Evolutionary conservation across 2,113 vertebrate species (phyloP), one percentile per base, ranked within the genome.

Genomic region (Caretta caretta): DNA sequence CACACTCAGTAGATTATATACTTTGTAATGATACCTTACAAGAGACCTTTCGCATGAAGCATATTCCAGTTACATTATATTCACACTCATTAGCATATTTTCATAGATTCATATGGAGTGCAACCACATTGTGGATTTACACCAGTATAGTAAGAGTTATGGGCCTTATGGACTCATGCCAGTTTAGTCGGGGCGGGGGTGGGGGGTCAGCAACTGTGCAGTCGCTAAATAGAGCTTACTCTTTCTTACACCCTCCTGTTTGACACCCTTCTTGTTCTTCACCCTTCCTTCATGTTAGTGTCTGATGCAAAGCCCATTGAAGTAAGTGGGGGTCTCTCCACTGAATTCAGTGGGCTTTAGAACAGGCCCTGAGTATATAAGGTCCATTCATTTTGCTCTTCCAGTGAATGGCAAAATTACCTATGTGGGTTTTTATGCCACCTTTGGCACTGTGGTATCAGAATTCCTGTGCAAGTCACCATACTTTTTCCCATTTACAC

Each of bases 401-500:
- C 24, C 24, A 12, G 10, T 0, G 1, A 79, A 8, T 19, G 72
- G 46, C 2, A 1, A 35, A 42, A 16, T 3, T 14, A 3, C 19
- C 8, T 6, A 25, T 0, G 0, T 2, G 38, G n/a, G 0, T 16
- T 46, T 48, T 27, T 48, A 54, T 38, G 7, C 48, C 53, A 53
- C 35, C 7, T 2, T 25, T 16, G 8, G 9, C 8, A 46, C 81
- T 57, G 24, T 10, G 2, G 24, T 29, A 57, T 10, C 12, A 29
- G 10, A 0, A 0, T 0, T 49, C 13, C 19, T 50, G 75, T 48
- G 27, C 46, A 79, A 35, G 0, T 0, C 1, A 2, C 53, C 65
- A 72, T 59, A 54, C 6, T 65, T 72, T 72, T 5, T 38, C 22
- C 14, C 2, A 54, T 87, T 86, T 65, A 56, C 46, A 81, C 50